Evolutionary conservation across 2,888 invertebrate species (phyloP).

Genomic region (Acanthacorydalis orientalis): DNA sequence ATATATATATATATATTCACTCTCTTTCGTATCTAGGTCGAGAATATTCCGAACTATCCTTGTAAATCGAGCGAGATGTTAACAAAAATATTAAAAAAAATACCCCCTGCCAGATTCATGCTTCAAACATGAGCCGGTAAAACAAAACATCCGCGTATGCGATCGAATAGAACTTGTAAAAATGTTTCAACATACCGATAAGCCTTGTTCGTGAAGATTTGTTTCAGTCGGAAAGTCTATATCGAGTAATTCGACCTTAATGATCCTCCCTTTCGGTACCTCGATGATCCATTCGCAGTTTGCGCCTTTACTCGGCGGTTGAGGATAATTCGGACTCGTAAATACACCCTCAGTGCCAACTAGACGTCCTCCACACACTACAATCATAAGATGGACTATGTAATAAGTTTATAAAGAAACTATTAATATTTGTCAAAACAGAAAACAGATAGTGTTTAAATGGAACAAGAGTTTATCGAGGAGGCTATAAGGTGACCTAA

Average conservation of each 20-base stretch:
- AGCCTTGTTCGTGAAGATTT: slow-evolving; percentile 5
- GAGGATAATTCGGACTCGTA: slow-evolving; percentile 56
- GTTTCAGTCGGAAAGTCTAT: slow-evolving; percentile 30
- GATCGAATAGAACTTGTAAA: not conserved
- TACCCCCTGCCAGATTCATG: too few relatives aligned
- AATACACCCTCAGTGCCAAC: slow-evolving; percentile 41
- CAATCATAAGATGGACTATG: slow-evolving; percentile 9
- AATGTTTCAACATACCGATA: slow-evolving; percentile 1
- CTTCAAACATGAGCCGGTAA: too few relatives aligned
- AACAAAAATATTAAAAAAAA: too few relatives aligned
- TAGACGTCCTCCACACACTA: slow-evolving; percentile 51
- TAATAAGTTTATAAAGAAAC: not conserved
- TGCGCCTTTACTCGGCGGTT: slow-evolving; percentile 22
- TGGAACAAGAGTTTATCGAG: not conserved
- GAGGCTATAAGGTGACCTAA: too few relatives aligned
- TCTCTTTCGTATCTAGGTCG: too few relatives aligned
- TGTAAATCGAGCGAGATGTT: too few relatives aligned
- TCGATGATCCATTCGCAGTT: slow-evolving; percentile 55
- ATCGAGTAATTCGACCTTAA: slow-evolving; percentile 45
- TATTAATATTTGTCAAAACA: not conserved
- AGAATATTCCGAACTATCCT: too few relatives aligned
- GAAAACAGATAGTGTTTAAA: too few relatives aligned
- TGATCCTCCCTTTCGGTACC: slow-evolving; percentile 41
- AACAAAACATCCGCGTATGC: too few relatives aligned
- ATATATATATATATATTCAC: too few relatives aligned